Conservation (phyloP, 2,888 invertebrate species). For the Dusona sp. region DNA sequence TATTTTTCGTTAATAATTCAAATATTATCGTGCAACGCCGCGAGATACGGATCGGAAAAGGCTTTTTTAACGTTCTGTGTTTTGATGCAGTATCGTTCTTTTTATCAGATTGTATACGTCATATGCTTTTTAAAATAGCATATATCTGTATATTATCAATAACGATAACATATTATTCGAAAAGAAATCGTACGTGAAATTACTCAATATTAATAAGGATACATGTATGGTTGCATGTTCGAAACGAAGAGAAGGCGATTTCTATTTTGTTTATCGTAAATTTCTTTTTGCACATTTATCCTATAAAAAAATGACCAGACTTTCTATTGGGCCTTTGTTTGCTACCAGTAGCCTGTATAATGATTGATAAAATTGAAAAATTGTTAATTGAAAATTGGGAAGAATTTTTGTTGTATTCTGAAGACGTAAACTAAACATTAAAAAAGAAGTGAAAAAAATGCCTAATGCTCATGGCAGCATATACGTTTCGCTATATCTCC, state of each 20-base stretch:
- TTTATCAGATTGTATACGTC: slow-evolving; percentile 11
- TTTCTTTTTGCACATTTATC: not conserved
- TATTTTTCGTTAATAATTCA: not conserved
- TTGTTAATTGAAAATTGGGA: not conserved
- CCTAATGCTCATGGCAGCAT: too few relatives aligned
- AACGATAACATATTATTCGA: not conserved
- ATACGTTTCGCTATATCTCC: too few relatives aligned
- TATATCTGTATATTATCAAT: not conserved
- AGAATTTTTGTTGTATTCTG: not conserved
- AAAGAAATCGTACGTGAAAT: not conserved
- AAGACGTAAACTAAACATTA: not conserved
- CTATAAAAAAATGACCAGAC: not conserved
- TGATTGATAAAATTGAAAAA: not conserved
- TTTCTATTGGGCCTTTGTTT: not conserved
- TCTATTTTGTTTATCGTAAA: not conserved
- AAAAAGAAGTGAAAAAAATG: too few relatives aligned
- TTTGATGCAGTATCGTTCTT: not conserved
- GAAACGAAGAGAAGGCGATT: not conserved
- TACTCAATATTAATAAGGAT: not conserved
- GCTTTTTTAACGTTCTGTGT: not conserved
- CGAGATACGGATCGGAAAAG: not conserved
- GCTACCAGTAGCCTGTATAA: too few relatives aligned
- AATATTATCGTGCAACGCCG: not conserved
- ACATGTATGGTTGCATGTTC: too few relatives aligned
- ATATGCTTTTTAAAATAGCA: not conserved